These are phyloP conservation scores for Hystrix brachyura DNA, from an alignment of 2,113 vertebrate genomes.

Conservation along the genomic window DNA sequence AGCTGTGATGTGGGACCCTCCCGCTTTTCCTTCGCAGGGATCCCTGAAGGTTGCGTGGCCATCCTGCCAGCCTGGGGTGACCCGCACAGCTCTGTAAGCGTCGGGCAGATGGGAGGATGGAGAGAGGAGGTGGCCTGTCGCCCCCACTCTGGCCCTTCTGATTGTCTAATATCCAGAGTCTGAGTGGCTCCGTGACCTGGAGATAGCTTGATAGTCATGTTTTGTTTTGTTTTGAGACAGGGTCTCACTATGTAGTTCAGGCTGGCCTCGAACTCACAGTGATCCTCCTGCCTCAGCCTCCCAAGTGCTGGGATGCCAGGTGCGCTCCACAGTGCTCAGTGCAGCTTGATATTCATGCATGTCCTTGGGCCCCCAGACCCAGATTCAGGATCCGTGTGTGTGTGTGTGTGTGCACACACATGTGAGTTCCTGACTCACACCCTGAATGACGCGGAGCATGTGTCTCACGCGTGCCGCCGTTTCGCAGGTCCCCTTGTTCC, in stretches of 20 bases:
- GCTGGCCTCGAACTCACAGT: not conserved
- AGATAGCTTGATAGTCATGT: not conserved
- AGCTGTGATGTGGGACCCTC: not conserved
- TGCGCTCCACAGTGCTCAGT: not conserved
- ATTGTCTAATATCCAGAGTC: not conserved
- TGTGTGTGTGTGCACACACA: not conserved
- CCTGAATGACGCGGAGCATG: not conserved
- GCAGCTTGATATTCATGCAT: accelerated
- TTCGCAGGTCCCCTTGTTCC: too few species aligned
- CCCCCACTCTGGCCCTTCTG: not conserved
- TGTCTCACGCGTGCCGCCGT: accelerated
- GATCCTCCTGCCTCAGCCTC: not conserved
- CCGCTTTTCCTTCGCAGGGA: not conserved
- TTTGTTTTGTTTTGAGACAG: not conserved
- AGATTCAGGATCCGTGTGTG: not conserved
- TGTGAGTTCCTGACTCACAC: not conserved
- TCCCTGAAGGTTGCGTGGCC: not conserved
- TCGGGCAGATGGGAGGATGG: not conserved
- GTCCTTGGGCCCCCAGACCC: not conserved
- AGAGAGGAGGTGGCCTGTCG: not conserved
- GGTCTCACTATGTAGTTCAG: not conserved
- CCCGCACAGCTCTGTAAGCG: not conserved
- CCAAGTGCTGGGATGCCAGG: not conserved
- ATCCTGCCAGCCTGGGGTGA: too few species aligned
- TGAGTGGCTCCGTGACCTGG: not conserved